Base-by-base conservation (phyloP, 2,797 vertebrate genomes). In the Myoxocephalus aenaeus region DNA sequence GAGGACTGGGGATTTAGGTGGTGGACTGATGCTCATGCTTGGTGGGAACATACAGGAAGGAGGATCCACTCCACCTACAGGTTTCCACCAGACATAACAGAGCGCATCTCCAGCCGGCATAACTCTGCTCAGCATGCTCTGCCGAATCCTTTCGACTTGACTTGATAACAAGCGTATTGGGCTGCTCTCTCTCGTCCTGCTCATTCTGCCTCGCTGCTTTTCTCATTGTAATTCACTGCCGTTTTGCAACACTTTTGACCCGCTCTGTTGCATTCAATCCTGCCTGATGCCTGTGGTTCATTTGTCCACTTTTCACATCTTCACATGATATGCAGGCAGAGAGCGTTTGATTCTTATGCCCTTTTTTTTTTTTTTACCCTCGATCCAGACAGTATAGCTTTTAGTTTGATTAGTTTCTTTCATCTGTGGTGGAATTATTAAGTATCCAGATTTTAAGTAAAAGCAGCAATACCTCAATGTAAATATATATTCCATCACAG, bases 21-120 rank as follows among this genome's bases (percentile, higher is more conserved):
- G 69, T 3, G 44, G 80, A 59, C 80, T 58, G 75, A 73, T 84
- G 83, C 73, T 77, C 42, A 63, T 69, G 44, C 73, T 72, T 62
- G 64, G 59, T 77, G 54, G 78, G 84, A 87, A 78, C 79, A 77
- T 67, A 82, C 75, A 83, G 81, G 83, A 85, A 90, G 85, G 86
- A 90, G 82, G 89, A 86, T 85, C 83, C 89, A 83, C 90, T 89
- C 86, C 89, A 91, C 84, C 90, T 90, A 83, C 85, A 91, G 89
- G 89, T 85, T 75, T 77, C 59, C 71, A 71, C 44, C 13, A 70
- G 77, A 86, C 81, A 90, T 83, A 83, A 86, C 88, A 87, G 81
- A 89, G 58, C 25, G 71, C 22, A 7, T 83, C 70, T 79, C 63
- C 71, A 20, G 70, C 78, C 64, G n/a, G 58, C 79, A 68, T 67